Evolutionary conservation across 2,113 vertebrate species (phyloP).

Genomic region (Pollachius pollachius): DNA sequence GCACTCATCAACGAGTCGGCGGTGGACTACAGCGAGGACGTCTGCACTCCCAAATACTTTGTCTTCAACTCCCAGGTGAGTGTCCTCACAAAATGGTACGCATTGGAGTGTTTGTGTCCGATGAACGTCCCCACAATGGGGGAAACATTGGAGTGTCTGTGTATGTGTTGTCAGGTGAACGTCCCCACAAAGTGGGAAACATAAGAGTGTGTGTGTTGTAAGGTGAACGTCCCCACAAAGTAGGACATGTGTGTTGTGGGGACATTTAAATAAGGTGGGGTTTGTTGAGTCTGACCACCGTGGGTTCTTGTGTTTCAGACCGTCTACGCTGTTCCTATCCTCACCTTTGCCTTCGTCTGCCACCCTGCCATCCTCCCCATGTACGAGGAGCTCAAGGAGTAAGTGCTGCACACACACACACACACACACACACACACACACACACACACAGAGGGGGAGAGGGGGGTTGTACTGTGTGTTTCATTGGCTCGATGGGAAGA

Average conservation of each 20-base stretch:
- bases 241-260: too few relatives aligned
- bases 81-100: not conserved
- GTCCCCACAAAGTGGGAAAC: too few relatives aligned
- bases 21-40: conserved; percentile 64
- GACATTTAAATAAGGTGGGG: too few relatives aligned
- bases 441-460: not conserved
- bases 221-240: too few relatives aligned
- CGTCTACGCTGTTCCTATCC: conserved; percentile 92
- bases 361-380: conserved; percentile 96
- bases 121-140: too few relatives aligned
- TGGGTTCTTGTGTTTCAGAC: conserved; percentile 75
- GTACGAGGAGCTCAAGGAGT: conserved; percentile 96
- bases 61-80: conserved; percentile 91
- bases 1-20: conserved; percentile 48
- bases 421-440: not conserved
- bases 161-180: too few relatives aligned
- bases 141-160: too few relatives aligned
- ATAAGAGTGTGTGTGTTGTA: too few relatives aligned
- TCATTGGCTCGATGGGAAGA: too few relatives aligned
- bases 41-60: conserved; percentile 88
- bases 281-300: not conserved
- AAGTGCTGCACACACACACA: conserved; percentile 41
- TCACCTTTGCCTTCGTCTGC: conserved; percentile 96
- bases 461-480: not conserved
- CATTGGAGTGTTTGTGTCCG: too few relatives aligned